A percentile compares a stretch with the other conserved stretches of the same genome.
Evolutionary conservation across 2,888 invertebrate genomes (phyloP).

Genomic region (Elmis aenea): DNA sequence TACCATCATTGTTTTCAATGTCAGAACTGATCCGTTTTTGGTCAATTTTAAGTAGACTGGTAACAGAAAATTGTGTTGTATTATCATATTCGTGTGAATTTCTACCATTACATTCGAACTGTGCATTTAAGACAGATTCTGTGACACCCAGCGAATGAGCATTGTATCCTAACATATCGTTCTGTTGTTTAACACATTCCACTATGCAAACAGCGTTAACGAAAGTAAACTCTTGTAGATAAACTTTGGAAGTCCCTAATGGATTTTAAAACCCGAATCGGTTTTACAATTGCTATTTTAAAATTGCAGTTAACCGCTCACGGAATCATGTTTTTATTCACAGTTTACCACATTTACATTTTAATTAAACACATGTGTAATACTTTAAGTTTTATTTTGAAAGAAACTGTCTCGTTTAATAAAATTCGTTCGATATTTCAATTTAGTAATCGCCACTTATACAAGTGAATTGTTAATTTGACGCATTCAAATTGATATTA

Average conservation of each 20-base stretch:
- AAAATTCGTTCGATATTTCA: conserved; percentile 19
- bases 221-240: too few relatives aligned
- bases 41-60: conserved; percentile 40
- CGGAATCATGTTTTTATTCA: too few relatives aligned
- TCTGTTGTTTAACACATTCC: not conserved
- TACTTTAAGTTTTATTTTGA: conserved; percentile 15
- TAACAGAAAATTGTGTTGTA: conserved; percentile 44
- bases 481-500: conserved; percentile 40
- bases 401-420: conserved; percentile 23
- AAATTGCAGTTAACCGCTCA: too few relatives aligned
- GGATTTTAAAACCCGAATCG: too few relatives aligned
- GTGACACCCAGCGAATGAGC: conserved; percentile 30
- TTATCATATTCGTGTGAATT: conserved; percentile 32
- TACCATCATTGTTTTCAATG: conserved; percentile 38
- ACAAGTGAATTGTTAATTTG: conserved; percentile 28
- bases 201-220: too few relatives aligned
- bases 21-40: conserved; percentile 36
- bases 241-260: too few relatives aligned
- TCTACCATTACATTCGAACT: conserved; percentile 28
- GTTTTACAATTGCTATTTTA: too few relatives aligned
- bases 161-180: conserved; percentile 34
- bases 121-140: conserved; percentile 10
- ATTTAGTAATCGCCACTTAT: conserved; percentile 17
- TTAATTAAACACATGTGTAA: too few relatives aligned
- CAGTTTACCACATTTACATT: too few relatives aligned